A percentile compares a stretch with the other conserved stretches of the same genome.
These are phyloP conservation scores for Gymnorhina tibicen DNA, from an alignment of 2,113 vertebrate genomes.

Conservation along the genomic window DNA sequence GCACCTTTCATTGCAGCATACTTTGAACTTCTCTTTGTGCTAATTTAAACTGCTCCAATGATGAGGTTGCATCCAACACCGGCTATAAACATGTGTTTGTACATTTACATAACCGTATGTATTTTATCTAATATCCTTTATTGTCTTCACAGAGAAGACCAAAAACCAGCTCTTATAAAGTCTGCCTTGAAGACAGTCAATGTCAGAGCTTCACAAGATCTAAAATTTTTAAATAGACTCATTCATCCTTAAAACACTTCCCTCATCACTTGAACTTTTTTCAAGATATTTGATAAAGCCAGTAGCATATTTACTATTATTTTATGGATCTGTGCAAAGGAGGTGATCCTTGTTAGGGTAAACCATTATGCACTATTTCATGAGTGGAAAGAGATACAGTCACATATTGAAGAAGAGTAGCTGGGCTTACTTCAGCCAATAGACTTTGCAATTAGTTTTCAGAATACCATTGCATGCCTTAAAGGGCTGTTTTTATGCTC, in stretches of 20 bases:
- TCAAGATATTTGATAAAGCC: not conserved
- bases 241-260: not conserved
- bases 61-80: not conserved
- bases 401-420: constrained; percentile 21
- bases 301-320: not conserved
- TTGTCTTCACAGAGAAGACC: not conserved
- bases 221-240: not conserved
- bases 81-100: not conserved
- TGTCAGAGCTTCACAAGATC: not conserved
- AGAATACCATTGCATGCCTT: constrained; percentile 31
- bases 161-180: not conserved
- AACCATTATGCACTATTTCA: not conserved
- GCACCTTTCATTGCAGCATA: not conserved
- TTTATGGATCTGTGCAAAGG: not conserved
- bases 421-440: constrained; percentile 7
- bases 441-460: constrained; percentile 31
- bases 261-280: not conserved
- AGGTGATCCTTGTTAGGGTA: not conserved
- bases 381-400: not conserved
- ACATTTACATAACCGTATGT: not conserved
- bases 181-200: not conserved
- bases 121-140: not conserved
- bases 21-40: not conserved
- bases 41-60: not conserved
- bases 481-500: constrained; percentile 59